These are phyloP conservation scores for Neoaliturus tenellus DNA, from an alignment of 2,888 invertebrate genomes.

Conservation along the genomic window DNA sequence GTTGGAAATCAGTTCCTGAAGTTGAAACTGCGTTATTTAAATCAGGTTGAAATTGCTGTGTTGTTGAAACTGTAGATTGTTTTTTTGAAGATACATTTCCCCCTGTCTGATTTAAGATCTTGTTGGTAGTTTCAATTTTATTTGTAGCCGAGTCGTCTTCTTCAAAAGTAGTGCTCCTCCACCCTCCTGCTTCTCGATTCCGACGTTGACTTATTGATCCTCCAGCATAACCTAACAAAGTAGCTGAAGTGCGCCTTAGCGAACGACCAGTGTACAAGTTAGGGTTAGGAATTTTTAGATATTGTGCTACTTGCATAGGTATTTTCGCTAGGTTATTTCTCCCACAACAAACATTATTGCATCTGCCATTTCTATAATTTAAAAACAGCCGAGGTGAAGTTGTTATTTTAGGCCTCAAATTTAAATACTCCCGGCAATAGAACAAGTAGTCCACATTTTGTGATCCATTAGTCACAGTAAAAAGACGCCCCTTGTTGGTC, in stretches of 20 bases:
- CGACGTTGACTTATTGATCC: neutral
- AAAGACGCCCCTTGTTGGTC: neutral
- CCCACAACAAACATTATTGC: constrained; percentile 60
- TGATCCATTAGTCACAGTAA: neutral
- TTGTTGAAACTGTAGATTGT: neutral
- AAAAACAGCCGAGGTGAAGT: constrained; percentile 58
- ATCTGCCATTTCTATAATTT: constrained; percentile 63
- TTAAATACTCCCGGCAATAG: neutral
- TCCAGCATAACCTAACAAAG: constrained; percentile 45
- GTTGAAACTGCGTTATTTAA: neutral
- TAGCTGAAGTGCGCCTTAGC: constrained; percentile 62
- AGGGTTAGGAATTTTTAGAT: constrained; percentile 61
- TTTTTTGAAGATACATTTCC: too few relatives aligned
- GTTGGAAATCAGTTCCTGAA: neutral
- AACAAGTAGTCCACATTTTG: neutral
- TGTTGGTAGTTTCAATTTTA: neutral
- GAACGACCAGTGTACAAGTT: constrained; percentile 63
- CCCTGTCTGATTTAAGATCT: neutral
- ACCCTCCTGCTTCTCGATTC: too few relatives aligned
- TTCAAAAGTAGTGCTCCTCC: neutral
- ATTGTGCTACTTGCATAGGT: constrained; percentile 63
- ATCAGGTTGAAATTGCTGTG: neutral
- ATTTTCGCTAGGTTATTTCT: constrained; percentile 64
- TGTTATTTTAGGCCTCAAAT: constrained; percentile 62
- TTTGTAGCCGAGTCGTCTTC: neutral